phyloP scores from a whole-genome alignment of 2,113 vertebrate species.

The Phrynocephalus versicolor region DNA sequence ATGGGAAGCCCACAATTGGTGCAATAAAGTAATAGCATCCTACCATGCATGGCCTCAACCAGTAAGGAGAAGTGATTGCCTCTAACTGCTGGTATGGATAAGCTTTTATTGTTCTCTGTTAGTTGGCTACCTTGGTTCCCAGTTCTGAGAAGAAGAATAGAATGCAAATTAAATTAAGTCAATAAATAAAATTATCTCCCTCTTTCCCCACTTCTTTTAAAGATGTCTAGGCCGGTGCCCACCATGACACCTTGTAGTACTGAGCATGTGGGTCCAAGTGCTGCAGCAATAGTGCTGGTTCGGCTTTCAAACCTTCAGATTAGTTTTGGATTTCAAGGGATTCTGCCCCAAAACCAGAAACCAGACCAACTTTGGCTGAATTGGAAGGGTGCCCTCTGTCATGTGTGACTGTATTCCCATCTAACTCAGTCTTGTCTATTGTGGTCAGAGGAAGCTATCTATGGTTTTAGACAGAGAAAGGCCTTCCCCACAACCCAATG shows the following conservation, averaged over 20 bases:
- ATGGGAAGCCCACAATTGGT: background rate
- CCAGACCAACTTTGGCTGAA: background rate
- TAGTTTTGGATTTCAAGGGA: background rate
- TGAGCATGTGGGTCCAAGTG: background rate
- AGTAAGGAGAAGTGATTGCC: background rate
- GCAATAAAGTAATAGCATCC: background rate
- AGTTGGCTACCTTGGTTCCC: too few species aligned
- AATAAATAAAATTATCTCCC: too few species aligned
- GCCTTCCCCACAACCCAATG: background rate
- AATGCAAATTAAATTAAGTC: too few species aligned
- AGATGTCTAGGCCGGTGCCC: background rate
- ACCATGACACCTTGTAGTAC: background rate
- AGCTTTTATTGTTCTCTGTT: background rate
- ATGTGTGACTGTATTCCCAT: background rate
- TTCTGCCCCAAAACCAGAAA: background rate
- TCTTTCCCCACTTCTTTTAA: background rate
- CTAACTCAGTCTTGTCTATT: background rate
- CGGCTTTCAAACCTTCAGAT: background rate
- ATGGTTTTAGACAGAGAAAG: background rate
- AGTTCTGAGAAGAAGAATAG: too few species aligned
- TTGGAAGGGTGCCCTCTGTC: background rate
- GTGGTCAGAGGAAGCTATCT: background rate
- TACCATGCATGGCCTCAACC: background rate
- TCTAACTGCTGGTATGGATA: too few species aligned
- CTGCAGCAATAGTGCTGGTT: background rate